Evolutionary conservation across 2,797 vertebrate species (phyloP).

Genomic region (Lagocephalus sceleratus): DNA sequence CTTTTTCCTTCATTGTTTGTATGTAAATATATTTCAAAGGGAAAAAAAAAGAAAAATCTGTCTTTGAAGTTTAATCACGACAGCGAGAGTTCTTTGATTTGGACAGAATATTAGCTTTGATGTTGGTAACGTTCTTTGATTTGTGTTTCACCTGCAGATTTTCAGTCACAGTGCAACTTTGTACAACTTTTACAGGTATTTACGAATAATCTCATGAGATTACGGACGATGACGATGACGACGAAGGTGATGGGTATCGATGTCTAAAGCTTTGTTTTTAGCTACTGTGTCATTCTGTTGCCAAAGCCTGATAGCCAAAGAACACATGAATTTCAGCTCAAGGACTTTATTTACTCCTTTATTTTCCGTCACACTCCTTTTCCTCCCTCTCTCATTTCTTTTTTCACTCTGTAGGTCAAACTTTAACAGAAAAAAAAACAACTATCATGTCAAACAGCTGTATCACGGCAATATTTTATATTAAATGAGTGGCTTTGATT

Average conservation of each 20-base stretch:
- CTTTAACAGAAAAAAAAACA: conserved; percentile 27
- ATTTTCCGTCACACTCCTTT: conserved; percentile 27
- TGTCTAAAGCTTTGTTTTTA: conserved; percentile 82
- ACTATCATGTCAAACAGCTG: conserved; percentile 49
- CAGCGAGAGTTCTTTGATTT: conserved; percentile 52
- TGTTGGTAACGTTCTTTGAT: conserved; percentile 65
- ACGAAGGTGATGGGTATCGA: conserved; percentile 47
- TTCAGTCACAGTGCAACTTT: conserved; percentile 73
- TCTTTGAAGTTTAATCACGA: conserved; percentile 65
- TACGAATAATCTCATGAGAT: conserved; percentile 65
- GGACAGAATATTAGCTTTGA: conserved; percentile 54
- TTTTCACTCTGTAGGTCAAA: conserved; percentile 60
- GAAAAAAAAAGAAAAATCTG: conserved; percentile 43
- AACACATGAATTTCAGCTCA: conserved; percentile 85
- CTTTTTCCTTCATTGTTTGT: conserved; percentile 73
- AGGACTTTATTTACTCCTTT: conserved; percentile 63
- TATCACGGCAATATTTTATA: conserved; percentile 18
- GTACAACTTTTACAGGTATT: conserved; percentile 79
- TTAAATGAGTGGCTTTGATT: conserved; percentile 27
- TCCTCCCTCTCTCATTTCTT: conserved; percentile 22
- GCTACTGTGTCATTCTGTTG: conserved; percentile 83
- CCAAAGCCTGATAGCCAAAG: conserved; percentile 98
- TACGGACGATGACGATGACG: conserved; percentile 27
- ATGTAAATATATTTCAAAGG: conserved; percentile 75
- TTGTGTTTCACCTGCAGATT: conserved; percentile 70